phyloP scores from a whole-genome alignment of 2,113 vertebrate genomes.

The Apteryx mantelli region DNA sequence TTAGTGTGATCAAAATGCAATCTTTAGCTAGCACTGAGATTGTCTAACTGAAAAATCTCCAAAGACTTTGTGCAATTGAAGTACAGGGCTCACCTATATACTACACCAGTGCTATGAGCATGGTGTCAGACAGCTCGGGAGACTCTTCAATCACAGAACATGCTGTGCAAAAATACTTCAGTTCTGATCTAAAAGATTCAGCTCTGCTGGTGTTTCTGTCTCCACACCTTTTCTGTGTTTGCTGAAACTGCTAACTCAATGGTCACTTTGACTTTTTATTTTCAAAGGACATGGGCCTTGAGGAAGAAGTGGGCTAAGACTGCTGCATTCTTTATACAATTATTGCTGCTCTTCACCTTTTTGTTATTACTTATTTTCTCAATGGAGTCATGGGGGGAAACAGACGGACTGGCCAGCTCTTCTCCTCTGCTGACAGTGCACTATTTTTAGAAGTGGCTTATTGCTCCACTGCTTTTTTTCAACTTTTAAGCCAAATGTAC shows the following conservation, averaged over 20 bases:
- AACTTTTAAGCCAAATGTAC: background rate
- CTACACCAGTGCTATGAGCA: background rate
- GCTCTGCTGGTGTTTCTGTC: background rate
- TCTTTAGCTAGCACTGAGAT: background rate
- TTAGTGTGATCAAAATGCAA: background rate
- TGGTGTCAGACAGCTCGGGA: background rate
- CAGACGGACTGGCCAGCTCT: background rate
- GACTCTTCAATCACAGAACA: background rate
- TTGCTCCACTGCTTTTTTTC: background rate
- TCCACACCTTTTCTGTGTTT: background rate
- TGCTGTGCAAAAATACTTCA: background rate
- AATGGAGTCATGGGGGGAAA: background rate
- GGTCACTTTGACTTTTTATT: background rate
- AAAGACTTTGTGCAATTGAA: background rate
- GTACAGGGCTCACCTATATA: background rate
- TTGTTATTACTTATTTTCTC: background rate
- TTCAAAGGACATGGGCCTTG: background rate
- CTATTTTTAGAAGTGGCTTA: background rate
- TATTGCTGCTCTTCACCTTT: background rate
- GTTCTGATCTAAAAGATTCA: background rate
- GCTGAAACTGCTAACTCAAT: background rate
- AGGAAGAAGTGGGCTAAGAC: background rate
- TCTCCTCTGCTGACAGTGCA: background rate
- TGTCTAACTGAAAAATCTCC: background rate
- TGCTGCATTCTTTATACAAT: background rate